Percentiles rank a stretch among this genome's conserved stretches.
Evolutionary conservation across 2,113 vertebrate genomes (phyloP).

Genomic region (Lepisosteus osseus): DNA sequence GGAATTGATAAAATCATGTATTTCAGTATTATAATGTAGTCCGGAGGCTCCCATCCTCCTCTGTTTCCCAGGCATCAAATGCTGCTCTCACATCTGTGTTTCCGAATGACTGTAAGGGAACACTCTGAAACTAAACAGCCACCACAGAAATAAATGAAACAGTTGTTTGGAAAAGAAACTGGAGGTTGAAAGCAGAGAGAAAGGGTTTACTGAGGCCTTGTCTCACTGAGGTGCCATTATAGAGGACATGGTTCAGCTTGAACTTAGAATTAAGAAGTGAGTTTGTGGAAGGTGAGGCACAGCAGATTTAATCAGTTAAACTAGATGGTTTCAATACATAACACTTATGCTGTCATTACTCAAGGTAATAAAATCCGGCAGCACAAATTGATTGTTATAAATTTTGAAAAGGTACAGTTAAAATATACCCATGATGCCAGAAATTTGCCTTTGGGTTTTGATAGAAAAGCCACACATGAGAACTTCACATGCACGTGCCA

Average conservation of each 20-base stretch:
- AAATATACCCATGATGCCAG: slow-evolving; percentile 31
- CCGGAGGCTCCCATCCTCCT: no score
- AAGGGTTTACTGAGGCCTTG: no score
- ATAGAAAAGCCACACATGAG: slow-evolving; percentile 39
- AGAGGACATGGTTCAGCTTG: no score
- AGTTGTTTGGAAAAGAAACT: no score
- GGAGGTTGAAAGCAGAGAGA: no score
- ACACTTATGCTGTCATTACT: slow-evolving; percentile 52
- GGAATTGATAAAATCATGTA: no score
- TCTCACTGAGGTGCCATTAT: no score
- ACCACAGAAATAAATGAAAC: background rate
- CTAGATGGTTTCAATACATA: slow-evolving; percentile 65
- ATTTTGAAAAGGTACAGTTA: slow-evolving; percentile 39
- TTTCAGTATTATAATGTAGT: no score
- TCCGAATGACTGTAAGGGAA: slow-evolving; percentile 13
- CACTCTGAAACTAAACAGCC: no score
- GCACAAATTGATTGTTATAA: slow-evolving; percentile 54
- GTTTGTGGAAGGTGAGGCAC: slow-evolving; percentile 34
- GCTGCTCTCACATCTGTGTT: slow-evolving; percentile 20
- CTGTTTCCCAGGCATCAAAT: no score
- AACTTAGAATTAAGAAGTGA: slow-evolving; percentile 29
- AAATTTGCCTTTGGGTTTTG: slow-evolving; percentile 38
- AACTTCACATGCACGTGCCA: slow-evolving; percentile 46
- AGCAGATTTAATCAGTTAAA: slow-evolving; percentile 52
- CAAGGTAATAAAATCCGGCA: slow-evolving; percentile 56